phyloP scores from a whole-genome alignment of 1,140 invertebrate genomes.

The Wiebesia pumilae region DNA sequence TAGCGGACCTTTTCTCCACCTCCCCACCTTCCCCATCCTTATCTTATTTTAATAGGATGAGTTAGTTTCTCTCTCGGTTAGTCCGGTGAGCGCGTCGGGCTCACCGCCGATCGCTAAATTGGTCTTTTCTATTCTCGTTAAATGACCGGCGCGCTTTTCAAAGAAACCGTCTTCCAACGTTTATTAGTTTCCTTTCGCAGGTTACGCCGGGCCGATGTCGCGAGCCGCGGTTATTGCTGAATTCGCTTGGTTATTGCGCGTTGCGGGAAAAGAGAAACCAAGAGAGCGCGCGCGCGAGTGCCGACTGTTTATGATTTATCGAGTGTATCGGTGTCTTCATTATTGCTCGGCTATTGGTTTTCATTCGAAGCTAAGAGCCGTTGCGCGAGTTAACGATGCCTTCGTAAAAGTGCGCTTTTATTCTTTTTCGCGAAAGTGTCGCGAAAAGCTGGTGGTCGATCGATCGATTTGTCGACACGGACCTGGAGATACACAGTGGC shows the following conservation, averaged over 20 bases:
- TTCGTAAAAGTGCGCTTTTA: background rate
- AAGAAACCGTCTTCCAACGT: constrained; percentile 25
- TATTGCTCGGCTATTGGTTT: background rate
- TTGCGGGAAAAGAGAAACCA: constrained; percentile 7
- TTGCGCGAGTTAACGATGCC: background rate
- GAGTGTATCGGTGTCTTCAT: background rate
- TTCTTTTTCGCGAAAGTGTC: background rate
- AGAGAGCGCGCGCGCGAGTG: background rate
- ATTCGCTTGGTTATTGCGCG: background rate
- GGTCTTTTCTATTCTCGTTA: constrained; percentile 7
- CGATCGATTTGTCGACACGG: no score
- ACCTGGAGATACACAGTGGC: no score
- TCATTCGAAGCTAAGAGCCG: background rate
- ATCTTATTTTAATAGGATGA: background rate
- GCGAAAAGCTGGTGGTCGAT: background rate
- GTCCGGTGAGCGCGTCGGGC: background rate
- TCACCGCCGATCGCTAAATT: constrained; percentile 32
- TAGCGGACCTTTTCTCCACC: background rate
- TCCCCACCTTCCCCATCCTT: background rate
- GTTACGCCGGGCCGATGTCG: background rate
- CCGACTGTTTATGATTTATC: constrained; percentile 1
- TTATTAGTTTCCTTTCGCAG: constrained; percentile 37
- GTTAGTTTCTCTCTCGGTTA: background rate
- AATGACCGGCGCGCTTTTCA: background rate
- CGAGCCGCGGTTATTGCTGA: background rate